phyloP scores from a whole-genome alignment of 2,113 vertebrate genomes.

The Oncorhynchus nerka region DNA sequence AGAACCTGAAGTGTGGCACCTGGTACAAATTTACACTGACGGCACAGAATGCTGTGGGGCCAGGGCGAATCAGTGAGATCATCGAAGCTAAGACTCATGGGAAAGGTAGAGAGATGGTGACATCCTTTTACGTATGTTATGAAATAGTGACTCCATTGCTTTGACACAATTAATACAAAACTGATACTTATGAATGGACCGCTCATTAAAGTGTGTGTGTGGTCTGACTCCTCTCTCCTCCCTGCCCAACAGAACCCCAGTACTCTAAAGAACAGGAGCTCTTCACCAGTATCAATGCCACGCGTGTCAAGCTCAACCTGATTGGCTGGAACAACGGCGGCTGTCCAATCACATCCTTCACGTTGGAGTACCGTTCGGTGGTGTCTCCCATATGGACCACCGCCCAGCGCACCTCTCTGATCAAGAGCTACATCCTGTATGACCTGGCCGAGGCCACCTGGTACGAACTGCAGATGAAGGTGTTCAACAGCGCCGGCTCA shows the following conservation, averaged over 20 bases:
- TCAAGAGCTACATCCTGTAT: constrained; percentile 83
- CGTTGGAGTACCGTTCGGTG: constrained; percentile 82
- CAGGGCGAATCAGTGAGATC: constrained; percentile 96
- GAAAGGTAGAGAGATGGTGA: constrained; percentile 78
- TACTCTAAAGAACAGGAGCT: constrained; percentile 89
- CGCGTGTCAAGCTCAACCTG: constrained; percentile 80
- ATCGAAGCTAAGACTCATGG: constrained; percentile 97
- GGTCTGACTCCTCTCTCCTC: background rate
- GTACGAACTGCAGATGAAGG: constrained; percentile 87
- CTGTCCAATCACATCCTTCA: constrained; percentile 87
- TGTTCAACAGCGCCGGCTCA: constrained; percentile 86
- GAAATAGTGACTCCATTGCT: background rate
- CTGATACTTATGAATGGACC: background rate
- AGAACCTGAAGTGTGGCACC: constrained; percentile 93
- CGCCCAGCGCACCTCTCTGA: constrained; percentile 81
- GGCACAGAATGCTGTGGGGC: constrained; percentile 95
- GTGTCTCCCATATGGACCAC: constrained; percentile 83
- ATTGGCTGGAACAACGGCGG: constrained; percentile 88
- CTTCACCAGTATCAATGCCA: constrained; percentile 84
- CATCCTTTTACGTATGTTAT: background rate
- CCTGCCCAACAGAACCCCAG: constrained; percentile 76
- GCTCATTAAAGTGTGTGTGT: background rate
- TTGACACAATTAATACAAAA: background rate
- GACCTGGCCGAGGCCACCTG: constrained; percentile 87
- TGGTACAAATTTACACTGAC: constrained; percentile 99